Percentiles rank a stretch among this genome's conserved stretches.
Evolutionary conservation across 1,140 invertebrate genomes (phyloP).

Genomic region (Tribolium castaneum): DNA sequence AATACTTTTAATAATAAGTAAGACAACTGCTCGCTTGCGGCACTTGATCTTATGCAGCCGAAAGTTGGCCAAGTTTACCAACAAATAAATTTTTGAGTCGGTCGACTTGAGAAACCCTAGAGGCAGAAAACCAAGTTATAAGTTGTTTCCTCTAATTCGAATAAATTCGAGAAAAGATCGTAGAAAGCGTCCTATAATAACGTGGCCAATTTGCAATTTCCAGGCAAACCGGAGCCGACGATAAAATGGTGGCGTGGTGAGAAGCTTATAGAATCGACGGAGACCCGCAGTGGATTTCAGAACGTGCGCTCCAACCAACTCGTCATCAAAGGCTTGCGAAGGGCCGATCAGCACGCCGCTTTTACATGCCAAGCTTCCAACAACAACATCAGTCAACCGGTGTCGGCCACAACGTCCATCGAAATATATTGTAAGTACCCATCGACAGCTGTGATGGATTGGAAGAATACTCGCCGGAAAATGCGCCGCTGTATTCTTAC

Average conservation of each 20-base stretch:
- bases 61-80: neutral
- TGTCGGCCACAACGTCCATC: constrained; percentile 73
- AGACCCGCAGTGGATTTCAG: constrained; percentile 64
- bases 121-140: constrained; percentile 9
- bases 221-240: constrained; percentile 84
- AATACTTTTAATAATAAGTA: constrained; percentile 13
- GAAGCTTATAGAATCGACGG: constrained; percentile 73
- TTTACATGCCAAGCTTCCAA: constrained; percentile 80
- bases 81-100: constrained; percentile 8
- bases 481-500: neutral
- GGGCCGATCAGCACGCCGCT: constrained; percentile 75
- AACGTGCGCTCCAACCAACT: constrained; percentile 66
- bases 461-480: no score
- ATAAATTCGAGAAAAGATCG: constrained; percentile 13
- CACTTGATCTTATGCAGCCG: neutral
- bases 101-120: neutral
- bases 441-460: constrained; percentile 12
- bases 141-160: constrained; percentile 21
- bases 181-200: constrained; percentile 1
- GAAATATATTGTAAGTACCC: constrained; percentile 79
- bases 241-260: constrained; percentile 90
- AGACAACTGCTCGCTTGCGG: neutral
- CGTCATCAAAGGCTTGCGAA: constrained; percentile 68
- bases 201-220: constrained; percentile 52
- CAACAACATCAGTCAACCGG: constrained; percentile 77